A percentile compares a stretch with the other conserved stretches of the same genome.
These are phyloP conservation scores for Noctua janthina DNA, from an alignment of 2,888 invertebrate genomes.

Conservation along the genomic window DNA sequence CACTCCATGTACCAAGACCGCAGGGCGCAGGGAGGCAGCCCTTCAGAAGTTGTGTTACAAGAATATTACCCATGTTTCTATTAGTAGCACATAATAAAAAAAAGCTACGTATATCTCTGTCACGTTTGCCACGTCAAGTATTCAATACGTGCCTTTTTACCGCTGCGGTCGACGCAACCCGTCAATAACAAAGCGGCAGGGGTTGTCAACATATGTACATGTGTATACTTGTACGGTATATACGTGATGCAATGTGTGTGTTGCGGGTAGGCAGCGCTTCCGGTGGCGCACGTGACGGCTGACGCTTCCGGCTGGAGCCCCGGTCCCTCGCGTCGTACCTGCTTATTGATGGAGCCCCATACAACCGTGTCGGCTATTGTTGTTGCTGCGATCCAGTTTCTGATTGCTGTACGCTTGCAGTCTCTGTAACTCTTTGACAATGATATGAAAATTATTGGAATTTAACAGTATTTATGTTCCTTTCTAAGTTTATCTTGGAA, in stretches of 20 bases:
- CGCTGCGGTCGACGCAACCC: conserved; percentile 23
- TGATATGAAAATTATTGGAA: background rate
- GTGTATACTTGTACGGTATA: conserved; percentile 10
- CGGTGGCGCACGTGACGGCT: conserved; percentile 76
- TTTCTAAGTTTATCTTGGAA: background rate
- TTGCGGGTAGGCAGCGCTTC: conserved; percentile 68
- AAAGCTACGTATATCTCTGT: background rate
- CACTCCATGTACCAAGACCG: background rate
- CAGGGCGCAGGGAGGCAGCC: background rate
- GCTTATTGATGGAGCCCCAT: conserved; percentile 65
- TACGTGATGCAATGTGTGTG: conserved; percentile 51
- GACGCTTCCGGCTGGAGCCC: conserved; percentile 82
- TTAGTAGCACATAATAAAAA: conserved; percentile 7
- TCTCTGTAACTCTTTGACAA: conserved; percentile 7
- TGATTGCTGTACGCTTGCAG: conserved; percentile 37
- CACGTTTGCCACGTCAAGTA: conserved; percentile 13
- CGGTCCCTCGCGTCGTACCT: conserved; percentile 64
- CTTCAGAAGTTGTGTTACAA: background rate
- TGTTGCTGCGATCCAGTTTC: conserved; percentile 48
- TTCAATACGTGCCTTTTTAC: conserved; percentile 24
- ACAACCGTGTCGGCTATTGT: conserved; percentile 57
- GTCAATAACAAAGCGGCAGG: conserved; percentile 42
- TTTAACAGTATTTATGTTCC: background rate
- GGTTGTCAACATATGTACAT: conserved; percentile 33
- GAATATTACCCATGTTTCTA: background rate